Percentiles rank a stretch among this genome's conserved stretches.
Conservation (phyloP, 2,797 vertebrate species). For the Pachyuromys duprasi region DNA sequence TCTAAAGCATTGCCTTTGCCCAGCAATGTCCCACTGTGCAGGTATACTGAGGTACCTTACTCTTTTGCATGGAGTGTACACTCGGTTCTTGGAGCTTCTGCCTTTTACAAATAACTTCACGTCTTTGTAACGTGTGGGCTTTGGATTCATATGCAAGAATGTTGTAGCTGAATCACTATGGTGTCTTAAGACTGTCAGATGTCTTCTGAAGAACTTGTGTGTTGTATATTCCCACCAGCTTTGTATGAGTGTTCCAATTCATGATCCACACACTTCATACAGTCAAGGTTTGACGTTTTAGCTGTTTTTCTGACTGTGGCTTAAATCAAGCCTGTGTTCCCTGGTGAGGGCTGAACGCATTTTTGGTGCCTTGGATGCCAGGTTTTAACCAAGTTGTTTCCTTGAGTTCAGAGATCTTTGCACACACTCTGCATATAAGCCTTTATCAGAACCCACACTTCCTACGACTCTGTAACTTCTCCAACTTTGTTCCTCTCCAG, state of each 20-base stretch:
- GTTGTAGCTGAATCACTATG: not conserved
- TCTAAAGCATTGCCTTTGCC: not conserved
- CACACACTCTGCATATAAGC: not conserved
- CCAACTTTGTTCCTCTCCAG: not conserved
- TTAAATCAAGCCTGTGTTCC: conserved; percentile 1
- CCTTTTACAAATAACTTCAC: not conserved
- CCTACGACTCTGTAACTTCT: not conserved
- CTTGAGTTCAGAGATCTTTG: conserved; percentile 38
- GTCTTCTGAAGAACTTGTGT: not conserved
- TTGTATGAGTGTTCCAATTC: not conserved
- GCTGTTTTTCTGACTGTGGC: not conserved
- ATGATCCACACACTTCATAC: not conserved
- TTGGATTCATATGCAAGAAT: not conserved
- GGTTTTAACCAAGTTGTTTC: not conserved
- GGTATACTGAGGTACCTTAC: not conserved
- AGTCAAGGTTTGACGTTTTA: not conserved
- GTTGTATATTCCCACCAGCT: not conserved
- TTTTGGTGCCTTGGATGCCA: not conserved
- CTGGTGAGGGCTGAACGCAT: not conserved
- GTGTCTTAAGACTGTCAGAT: conserved; percentile 6
- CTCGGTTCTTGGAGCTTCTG: not conserved
- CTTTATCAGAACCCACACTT: not conserved
- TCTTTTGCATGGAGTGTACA: not conserved
- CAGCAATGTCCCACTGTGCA: not conserved
- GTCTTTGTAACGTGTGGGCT: not conserved